Percentiles rank a stretch among this genome's conserved stretches.
Conservation (phyloP, 2,888 invertebrate genomes). For the Cacoxenus indagator region DNA sequence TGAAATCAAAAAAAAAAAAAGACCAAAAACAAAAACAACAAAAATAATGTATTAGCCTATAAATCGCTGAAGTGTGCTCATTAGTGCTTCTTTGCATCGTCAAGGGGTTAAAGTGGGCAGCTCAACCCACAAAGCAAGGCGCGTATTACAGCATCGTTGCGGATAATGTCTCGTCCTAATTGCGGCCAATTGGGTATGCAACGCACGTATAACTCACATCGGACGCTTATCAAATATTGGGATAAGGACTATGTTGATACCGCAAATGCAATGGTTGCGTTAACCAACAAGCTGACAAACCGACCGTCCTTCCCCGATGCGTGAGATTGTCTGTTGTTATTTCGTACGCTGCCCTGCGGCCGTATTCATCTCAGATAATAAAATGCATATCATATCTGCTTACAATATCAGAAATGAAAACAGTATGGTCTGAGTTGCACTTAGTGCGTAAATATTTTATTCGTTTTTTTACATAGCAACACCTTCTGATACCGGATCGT, state of each 20-base stretch:
- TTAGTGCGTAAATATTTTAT: slow-evolving; percentile 1
- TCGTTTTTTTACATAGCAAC: background rate
- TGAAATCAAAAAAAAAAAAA: slow-evolving; percentile 36
- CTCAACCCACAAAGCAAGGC: background rate
- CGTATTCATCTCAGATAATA: background rate
- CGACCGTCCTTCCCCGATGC: no score
- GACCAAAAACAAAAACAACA: background rate
- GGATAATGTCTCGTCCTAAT: background rate
- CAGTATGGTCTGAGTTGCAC: background rate
- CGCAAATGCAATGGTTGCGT: background rate
- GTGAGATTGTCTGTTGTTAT: background rate
- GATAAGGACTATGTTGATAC: background rate
- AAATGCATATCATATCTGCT: background rate
- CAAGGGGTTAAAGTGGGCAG: slow-evolving; percentile 11
- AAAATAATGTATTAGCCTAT: background rate
- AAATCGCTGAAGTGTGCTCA: slow-evolving; percentile 53
- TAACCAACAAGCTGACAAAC: background rate
- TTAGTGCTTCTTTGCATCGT: slow-evolving; percentile 40
- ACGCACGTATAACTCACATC: background rate
- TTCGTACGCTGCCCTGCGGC: background rate
- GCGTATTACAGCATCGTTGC: no score
- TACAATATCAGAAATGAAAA: background rate
- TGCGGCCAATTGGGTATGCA: background rate
- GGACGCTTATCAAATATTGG: background rate
- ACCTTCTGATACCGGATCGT: background rate